Conservation (phyloP, 1,140 invertebrate genomes). For the Pygmarrhopalites habei region DNA sequence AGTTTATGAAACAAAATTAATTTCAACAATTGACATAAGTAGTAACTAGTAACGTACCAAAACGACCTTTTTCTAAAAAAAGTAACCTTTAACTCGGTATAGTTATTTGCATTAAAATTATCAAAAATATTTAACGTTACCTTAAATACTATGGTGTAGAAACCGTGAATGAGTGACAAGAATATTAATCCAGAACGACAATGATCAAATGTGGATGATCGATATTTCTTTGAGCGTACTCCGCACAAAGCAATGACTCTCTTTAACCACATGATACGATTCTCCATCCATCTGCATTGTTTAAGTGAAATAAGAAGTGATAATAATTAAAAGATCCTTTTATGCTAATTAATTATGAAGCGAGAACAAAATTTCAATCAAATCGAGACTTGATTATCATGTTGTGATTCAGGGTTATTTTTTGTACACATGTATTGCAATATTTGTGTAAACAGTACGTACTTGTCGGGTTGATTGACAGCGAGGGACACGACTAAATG, state of each 20-base stretch:
- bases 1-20: slow-evolving; percentile 30
- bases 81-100: too few species aligned
- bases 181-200: slow-evolving; percentile 56
- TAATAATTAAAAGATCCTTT: too few species aligned
- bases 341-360: too few species aligned
- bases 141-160: slow-evolving; percentile 69
- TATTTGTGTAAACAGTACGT: slow-evolving; percentile 46
- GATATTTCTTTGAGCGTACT: slow-evolving; percentile 54
- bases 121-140: too few species aligned
- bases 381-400: too few species aligned
- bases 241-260: slow-evolving; percentile 73
- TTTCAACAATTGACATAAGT: background rate
- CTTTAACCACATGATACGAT: slow-evolving; percentile 56
- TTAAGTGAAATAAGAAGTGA: too few species aligned
- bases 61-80: too few species aligned
- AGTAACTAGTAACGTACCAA: background rate
- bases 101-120: too few species aligned
- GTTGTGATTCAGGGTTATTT: too few species aligned
- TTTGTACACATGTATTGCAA: background rate
- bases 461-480: slow-evolving; percentile 62
- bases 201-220: slow-evolving; percentile 42
- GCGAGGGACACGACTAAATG: slow-evolving; percentile 71
- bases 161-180: slow-evolving; percentile 68
- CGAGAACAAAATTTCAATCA: too few species aligned
- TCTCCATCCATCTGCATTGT: slow-evolving; percentile 37